A percentile compares a stretch with the other conserved stretches of the same genome.
These are phyloP conservation scores for Pherbina coryleti DNA, from an alignment of 2,888 invertebrate genomes.

Conservation along the genomic window DNA sequence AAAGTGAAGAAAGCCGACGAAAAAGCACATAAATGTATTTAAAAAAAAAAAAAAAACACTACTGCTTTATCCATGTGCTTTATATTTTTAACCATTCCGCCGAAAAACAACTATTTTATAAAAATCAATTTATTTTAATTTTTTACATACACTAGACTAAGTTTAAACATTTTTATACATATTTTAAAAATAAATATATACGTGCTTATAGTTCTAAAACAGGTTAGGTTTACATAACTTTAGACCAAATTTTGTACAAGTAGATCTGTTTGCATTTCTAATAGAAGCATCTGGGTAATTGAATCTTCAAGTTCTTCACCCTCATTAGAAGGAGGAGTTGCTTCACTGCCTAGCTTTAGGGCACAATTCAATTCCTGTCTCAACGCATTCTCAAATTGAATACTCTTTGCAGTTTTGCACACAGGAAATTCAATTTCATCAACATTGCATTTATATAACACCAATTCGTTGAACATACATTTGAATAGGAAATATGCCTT, in stretches of 20 bases:
- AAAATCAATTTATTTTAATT: neutral
- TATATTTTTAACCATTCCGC: neutral
- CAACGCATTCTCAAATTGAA: slow-evolving; percentile 55
- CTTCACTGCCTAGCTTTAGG: neutral
- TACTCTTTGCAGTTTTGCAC: slow-evolving; percentile 33
- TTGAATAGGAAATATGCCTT: slow-evolving; percentile 54
- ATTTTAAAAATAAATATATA: slow-evolving; percentile 24
- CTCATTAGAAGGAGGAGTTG: no score
- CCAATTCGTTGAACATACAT: slow-evolving; percentile 54
- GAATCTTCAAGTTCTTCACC: neutral
- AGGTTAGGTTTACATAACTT: neutral
- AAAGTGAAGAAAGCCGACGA: slow-evolving; percentile 63
- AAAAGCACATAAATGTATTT: slow-evolving; percentile 44
- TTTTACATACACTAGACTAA: neutral
- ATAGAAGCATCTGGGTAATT: neutral
- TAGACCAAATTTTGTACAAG: slow-evolving; percentile 47
- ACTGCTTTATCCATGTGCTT: neutral
- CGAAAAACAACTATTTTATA: neutral
- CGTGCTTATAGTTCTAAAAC: neutral
- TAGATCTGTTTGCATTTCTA: slow-evolving; percentile 52
- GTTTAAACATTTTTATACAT: neutral
- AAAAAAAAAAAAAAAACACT: neutral
- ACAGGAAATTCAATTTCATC: slow-evolving; percentile 37
- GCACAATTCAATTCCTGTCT: slow-evolving; percentile 52
- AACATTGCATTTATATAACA: slow-evolving; percentile 55